Evolutionary conservation across 2,797 vertebrate species (phyloP).

Genomic region (Sebastes hopkinsi): DNA sequence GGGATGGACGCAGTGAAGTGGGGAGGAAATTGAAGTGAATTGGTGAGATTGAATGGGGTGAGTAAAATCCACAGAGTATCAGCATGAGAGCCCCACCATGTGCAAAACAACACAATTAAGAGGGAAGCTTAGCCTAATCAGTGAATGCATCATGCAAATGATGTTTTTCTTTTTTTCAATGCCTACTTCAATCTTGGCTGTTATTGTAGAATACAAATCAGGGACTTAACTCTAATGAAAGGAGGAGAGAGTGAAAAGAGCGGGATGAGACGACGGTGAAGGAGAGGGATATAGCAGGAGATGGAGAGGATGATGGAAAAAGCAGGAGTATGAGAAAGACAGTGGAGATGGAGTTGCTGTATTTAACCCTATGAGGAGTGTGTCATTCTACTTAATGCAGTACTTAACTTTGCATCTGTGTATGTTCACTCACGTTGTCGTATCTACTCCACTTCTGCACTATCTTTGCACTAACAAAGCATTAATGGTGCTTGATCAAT

Average conservation of each 20-base stretch:
- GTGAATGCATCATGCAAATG: slow-evolving; percentile 81
- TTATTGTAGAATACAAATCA: slow-evolving; percentile 80
- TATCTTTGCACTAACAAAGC: background rate
- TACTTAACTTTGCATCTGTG: background rate
- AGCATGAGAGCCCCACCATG: slow-evolving; percentile 74
- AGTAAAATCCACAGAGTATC: slow-evolving; percentile 64
- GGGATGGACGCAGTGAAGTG: slow-evolving; percentile 23
- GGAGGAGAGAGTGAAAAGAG: slow-evolving; percentile 45
- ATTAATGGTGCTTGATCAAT: background rate
- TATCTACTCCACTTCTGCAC: background rate
- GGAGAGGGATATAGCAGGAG: slow-evolving; percentile 3
- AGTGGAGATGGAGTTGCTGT: background rate
- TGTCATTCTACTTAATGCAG: background rate
- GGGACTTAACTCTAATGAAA: slow-evolving; percentile 74
- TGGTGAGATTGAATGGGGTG: slow-evolving; percentile 66
- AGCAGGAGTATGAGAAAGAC: background rate
- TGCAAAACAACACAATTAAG: slow-evolving; percentile 84
- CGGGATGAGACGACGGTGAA: slow-evolving; percentile 24
- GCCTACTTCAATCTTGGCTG: slow-evolving; percentile 61
- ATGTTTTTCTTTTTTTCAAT: slow-evolving; percentile 64
- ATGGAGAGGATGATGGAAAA: background rate
- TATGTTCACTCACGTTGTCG: background rate
- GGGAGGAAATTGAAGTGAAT: slow-evolving; percentile 74
- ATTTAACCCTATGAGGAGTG: background rate
- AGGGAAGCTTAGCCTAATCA: slow-evolving; percentile 69